These are phyloP conservation scores for Iguana delicatissima DNA, from an alignment of 2,797 vertebrate genomes.

Conservation along the genomic window DNA sequence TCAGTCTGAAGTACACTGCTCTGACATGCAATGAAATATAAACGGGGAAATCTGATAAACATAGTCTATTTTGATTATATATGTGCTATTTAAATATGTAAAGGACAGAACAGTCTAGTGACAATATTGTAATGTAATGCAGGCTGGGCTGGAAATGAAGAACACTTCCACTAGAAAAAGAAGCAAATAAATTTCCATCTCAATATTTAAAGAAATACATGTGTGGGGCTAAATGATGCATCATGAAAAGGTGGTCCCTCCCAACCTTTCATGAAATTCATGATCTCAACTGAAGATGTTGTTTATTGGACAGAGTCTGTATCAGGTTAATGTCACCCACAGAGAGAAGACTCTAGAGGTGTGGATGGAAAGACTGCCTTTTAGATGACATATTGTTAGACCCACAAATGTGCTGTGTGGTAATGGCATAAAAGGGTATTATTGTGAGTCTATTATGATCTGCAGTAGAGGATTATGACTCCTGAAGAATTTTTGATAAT, in stretches of 20 bases:
- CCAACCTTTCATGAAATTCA: not conserved
- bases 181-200: not conserved
- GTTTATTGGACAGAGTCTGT: not conserved
- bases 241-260: not conserved
- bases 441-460: not conserved
- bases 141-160: not conserved
- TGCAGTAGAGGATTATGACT: not conserved
- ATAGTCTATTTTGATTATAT: not conserved
- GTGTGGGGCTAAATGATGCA: not conserved
- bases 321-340: not conserved
- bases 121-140: not conserved
- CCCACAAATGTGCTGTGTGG: not conserved
- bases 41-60: not conserved
- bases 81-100: not conserved
- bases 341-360: not conserved
- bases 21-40: not conserved
- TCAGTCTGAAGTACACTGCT: not conserved
- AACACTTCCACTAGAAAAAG: not conserved
- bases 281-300: not conserved
- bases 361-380: not conserved
- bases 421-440: too few species aligned
- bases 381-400: not conserved
- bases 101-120: not conserved
- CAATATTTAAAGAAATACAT: not conserved
- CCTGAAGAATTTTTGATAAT: constrained; percentile 7